A percentile compares a stretch with the other conserved stretches of the same genome.
phyloP scores from a whole-genome alignment of 2,888 invertebrate species.

The Lochmaea crataegi region DNA sequence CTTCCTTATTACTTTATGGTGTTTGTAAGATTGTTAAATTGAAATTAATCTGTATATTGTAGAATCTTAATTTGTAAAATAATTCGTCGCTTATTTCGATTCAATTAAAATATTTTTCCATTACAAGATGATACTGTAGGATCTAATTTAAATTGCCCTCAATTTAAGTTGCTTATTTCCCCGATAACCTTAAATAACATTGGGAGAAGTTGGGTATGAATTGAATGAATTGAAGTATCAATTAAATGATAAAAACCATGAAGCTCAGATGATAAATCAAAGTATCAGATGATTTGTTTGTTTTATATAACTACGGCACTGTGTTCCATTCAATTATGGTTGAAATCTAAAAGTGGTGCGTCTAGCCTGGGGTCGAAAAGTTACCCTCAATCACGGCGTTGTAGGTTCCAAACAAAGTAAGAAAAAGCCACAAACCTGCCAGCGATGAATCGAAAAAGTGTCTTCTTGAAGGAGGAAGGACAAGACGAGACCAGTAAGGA shows the following conservation, averaged over 20 bases:
- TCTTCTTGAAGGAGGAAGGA: conserved; percentile 36
- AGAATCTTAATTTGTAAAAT: too few species aligned
- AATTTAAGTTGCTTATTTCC: too few species aligned
- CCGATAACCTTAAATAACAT: too few species aligned
- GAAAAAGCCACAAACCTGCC: conserved; percentile 14
- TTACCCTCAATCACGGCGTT: conserved; percentile 43
- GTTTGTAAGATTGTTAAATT: conserved; percentile 11
- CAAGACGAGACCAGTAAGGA: conserved; percentile 36
- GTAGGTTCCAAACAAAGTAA: conserved; percentile 8
- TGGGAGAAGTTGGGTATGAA: too few species aligned
- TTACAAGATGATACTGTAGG: too few species aligned
- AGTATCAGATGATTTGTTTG: too few species aligned
- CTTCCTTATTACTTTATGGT: conserved; percentile 3
- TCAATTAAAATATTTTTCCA: too few species aligned
- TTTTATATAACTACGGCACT: not conserved
- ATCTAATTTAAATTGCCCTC: too few species aligned
- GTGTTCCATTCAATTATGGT: conserved; percentile 21
- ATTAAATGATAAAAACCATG: too few species aligned
- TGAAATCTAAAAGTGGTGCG: conserved; percentile 16
- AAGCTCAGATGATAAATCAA: too few species aligned
- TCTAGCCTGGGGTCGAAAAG: conserved; percentile 38
- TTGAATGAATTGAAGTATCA: too few species aligned
- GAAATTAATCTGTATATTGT: not conserved
- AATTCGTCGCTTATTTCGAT: too few species aligned
- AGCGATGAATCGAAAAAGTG: conserved; percentile 39